Evolutionary conservation across 2,797 vertebrate species (phyloP).

Genomic region (Toxotes lorentzi): DNA sequence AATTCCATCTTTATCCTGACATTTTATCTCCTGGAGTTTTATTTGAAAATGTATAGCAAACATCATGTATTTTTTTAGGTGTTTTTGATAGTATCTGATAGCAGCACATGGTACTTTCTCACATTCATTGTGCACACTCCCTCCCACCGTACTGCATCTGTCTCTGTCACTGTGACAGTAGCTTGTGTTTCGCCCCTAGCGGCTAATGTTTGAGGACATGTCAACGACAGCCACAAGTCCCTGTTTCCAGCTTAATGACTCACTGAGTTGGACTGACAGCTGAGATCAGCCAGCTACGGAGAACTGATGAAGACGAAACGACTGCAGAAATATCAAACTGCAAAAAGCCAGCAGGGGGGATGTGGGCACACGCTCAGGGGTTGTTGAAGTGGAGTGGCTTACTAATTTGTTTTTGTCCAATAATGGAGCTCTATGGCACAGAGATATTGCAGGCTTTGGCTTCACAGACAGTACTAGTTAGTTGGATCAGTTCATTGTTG

Average conservation of each 20-base stretch:
- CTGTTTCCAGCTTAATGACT: conserved; percentile 23
- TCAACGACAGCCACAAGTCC: conserved; percentile 3
- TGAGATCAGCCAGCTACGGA: conserved; percentile 16
- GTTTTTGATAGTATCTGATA: background rate
- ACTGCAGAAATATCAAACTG: conserved; percentile 10
- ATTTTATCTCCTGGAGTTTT: background rate
- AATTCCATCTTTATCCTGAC: background rate
- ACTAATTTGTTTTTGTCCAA: too few species aligned
- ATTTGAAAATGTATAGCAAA: background rate
- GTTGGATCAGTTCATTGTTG: too few species aligned
- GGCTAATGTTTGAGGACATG: background rate
- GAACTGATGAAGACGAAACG: conserved; percentile 9
- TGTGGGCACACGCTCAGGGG: background rate
- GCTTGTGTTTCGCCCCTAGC: background rate
- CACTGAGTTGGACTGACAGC: conserved; percentile 14
- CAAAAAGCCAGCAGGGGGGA: background rate
- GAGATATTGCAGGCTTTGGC: too few species aligned
- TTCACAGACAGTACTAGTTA: too few species aligned
- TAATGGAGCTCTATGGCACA: too few species aligned
- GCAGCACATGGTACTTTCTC: background rate
- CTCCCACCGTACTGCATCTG: background rate
- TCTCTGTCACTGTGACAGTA: conserved; percentile 7
- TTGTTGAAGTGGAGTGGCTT: too few species aligned
- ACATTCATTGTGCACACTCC: background rate
- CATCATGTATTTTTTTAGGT: background rate